phyloP scores from a whole-genome alignment of 2,888 invertebrate species.

The Drosophila ustulata region DNA sequence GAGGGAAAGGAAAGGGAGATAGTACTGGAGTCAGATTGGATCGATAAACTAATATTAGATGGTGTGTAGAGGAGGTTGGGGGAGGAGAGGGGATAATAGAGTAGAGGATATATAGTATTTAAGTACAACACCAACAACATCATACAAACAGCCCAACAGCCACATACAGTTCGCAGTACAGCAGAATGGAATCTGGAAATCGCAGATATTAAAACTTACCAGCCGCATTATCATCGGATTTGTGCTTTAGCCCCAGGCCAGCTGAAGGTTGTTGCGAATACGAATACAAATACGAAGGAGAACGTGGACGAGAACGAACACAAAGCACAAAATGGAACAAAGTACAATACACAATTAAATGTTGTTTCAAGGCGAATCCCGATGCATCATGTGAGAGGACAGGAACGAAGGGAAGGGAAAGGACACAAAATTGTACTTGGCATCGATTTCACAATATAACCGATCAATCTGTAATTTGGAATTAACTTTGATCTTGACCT shows the following conservation, averaged over 20 bases:
- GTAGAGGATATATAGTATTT: background rate
- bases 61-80: background rate
- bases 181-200: background rate
- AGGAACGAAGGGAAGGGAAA: background rate
- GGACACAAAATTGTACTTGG: background rate
- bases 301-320: constrained; percentile 40
- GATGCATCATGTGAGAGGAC: background rate
- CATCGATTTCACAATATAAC: constrained; percentile 19
- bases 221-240: constrained; percentile 63
- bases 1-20: background rate
- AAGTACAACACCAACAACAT: constrained; percentile 30
- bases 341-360: constrained; percentile 53
- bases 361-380: constrained; percentile 16
- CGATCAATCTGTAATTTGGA: no score
- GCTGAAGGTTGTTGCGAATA: constrained; percentile 55
- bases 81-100: background rate
- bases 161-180: constrained; percentile 5
- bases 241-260: constrained; percentile 83
- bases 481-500: no score
- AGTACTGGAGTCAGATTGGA: background rate
- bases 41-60: background rate
- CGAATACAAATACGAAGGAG: constrained; percentile 23
- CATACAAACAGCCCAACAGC: background rate
- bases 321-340: constrained; percentile 43
- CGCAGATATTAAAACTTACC: constrained; percentile 45